Percentiles rank a stretch among this genome's conserved stretches.
phyloP scores from a whole-genome alignment of 2,888 invertebrate genomes.

The Operophtera brumata region DNA sequence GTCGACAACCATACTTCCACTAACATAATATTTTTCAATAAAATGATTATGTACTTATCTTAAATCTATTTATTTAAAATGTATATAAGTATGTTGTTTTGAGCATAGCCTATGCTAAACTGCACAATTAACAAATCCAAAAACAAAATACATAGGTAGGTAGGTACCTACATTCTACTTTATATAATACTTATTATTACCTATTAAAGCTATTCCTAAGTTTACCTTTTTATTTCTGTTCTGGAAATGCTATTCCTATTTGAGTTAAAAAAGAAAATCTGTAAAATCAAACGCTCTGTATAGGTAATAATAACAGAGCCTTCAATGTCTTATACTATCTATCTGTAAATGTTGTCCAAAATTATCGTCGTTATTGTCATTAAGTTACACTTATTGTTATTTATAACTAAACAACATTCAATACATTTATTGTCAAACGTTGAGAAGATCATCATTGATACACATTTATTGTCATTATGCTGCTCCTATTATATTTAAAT shows the following conservation, averaged over 20 bases:
- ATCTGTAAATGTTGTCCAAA: conserved; percentile 51
- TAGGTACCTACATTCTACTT: conserved; percentile 36
- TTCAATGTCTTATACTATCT: conserved; percentile 31
- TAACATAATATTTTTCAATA: conserved; percentile 36
- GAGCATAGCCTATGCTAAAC: conserved; percentile 59
- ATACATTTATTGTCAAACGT: conserved; percentile 28
- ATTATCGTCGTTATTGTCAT: conserved; percentile 38
- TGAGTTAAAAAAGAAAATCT: not conserved
- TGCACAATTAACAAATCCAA: conserved; percentile 12
- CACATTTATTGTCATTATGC: conserved; percentile 15
- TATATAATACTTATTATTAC: conserved; percentile 56
- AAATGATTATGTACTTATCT: conserved; percentile 10
- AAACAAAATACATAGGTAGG: conserved; percentile 31
- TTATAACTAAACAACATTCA: conserved; percentile 19
- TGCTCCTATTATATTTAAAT: not conserved
- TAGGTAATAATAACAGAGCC: conserved; percentile 23
- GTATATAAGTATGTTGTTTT: conserved; percentile 45
- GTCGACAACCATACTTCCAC: conserved; percentile 71
- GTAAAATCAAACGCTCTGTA: conserved; percentile 29
- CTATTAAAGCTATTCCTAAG: conserved; percentile 79
- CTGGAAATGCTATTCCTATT: conserved; percentile 2
- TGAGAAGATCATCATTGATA: conserved; percentile 10
- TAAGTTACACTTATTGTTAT: conserved; percentile 18
- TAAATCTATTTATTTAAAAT: conserved; percentile 1
- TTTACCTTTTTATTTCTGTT: conserved; percentile 36